Evolutionary conservation across 2,888 invertebrate species (phyloP).

Genomic region (Coelinius sp.): DNA sequence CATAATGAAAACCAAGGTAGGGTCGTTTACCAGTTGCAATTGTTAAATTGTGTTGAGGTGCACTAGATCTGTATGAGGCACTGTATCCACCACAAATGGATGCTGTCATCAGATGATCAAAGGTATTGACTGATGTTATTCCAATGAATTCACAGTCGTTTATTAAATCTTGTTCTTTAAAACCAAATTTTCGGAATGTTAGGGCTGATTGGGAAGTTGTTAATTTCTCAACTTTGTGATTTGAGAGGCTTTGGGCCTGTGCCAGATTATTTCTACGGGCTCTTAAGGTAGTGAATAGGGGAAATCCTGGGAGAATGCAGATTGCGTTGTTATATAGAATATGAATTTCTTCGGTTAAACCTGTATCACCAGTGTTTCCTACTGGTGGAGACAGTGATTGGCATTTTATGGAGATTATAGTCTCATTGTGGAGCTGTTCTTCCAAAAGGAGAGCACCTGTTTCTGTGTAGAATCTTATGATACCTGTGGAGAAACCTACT

Average conservation of each 20-base stretch:
- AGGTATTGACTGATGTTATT: slow-evolving; percentile 80
- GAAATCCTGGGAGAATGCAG: slow-evolving; percentile 83
- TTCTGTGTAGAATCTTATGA: slow-evolving; percentile 90
- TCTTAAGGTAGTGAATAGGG: slow-evolving; percentile 84
- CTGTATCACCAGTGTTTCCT: slow-evolving; percentile 66
- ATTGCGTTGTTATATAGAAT: slow-evolving; percentile 81
- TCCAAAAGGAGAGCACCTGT: slow-evolving; percentile 85
- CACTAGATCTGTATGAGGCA: slow-evolving; percentile 79
- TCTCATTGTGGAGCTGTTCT: slow-evolving; percentile 88
- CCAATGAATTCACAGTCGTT: slow-evolving; percentile 86
- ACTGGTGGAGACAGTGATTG: slow-evolving; percentile 75
- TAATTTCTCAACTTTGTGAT: slow-evolving; percentile 62
- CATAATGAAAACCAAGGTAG: slow-evolving; percentile 90
- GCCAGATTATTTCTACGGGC: slow-evolving; percentile 85
- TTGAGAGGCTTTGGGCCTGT: slow-evolving; percentile 82
- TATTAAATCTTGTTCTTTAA: slow-evolving; percentile 81
- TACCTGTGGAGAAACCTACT: slow-evolving; percentile 88
- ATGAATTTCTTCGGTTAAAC: slow-evolving; percentile 79
- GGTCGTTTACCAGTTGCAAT: slow-evolving; percentile 86
- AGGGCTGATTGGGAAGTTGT: slow-evolving; percentile 77
- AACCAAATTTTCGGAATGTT: slow-evolving; percentile 89
- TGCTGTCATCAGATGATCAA: slow-evolving; percentile 88
- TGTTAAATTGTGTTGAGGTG: slow-evolving; percentile 83
- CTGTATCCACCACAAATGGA: slow-evolving; percentile 84
- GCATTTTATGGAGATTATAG: slow-evolving; percentile 85